Evolutionary conservation across 2,113 vertebrate species (phyloP), one percentile per base, ranked within the genome.

Genomic region (Caretta caretta): DNA sequence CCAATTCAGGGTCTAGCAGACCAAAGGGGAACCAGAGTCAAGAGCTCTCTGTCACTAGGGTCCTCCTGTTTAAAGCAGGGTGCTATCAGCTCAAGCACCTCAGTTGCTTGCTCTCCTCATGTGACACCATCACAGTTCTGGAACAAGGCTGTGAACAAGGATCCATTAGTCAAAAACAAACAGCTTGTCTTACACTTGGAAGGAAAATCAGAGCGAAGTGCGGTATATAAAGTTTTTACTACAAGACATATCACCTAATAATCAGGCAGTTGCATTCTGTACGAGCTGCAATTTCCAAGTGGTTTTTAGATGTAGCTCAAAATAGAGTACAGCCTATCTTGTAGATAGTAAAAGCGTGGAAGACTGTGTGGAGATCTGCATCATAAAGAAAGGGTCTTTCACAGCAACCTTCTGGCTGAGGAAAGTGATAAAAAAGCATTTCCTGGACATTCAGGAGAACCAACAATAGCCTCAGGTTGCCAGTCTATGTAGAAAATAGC

Each of bases 1-100:
- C 92, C 83, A 86, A 85, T 25, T 95, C 90, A 87, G 3, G 83
- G 93, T 95, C 95, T 96, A 93, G 92, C 85, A 87, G 90, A 96
- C 51, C 0, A 1, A 93, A 79, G 90, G 50, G 92, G 94, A 80
- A 88, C 51, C 6, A 4, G 92, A 95, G n/a, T 56, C 76, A 94
- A 91, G 50, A 78, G 13, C 72, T 49, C 29, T 86, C 93, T 85
- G 14, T 48, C 51, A 86, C 72, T 51, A 92, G 49, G 46, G 59
- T 92, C 93, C 56, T 86, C 92, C 83, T 86, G 87, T 94, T 76
- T 93, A 75, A 49, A 88, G 53, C 29, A 85, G 83, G 31, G 72
- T 13, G 38, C 62, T 79, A 35, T 75, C 3, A 4, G 57, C 90
- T 93, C 31, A 54, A 1, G 0, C 90, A 2, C 1, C 80, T 93